Evolutionary conservation across 2,888 invertebrate genomes (phyloP).

Genomic region (Pandemis corylana): DNA sequence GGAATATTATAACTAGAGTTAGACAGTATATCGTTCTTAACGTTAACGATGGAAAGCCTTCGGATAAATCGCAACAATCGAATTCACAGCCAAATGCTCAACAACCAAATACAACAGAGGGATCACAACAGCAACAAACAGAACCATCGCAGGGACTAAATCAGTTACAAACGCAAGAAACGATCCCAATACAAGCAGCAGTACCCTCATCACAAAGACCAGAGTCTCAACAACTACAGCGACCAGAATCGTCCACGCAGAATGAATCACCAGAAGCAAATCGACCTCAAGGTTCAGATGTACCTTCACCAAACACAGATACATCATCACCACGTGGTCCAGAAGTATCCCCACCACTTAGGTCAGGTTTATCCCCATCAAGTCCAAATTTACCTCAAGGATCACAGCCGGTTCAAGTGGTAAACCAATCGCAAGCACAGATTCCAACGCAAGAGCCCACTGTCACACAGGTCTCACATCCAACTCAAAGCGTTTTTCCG

Average conservation of each 20-base stretch:
- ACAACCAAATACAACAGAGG: not conserved
- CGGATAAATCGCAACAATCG: not conserved
- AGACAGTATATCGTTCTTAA: constrained; percentile 1
- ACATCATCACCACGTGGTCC: not conserved
- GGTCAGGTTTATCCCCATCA: not conserved
- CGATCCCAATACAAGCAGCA: not conserved
- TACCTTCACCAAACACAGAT: too few species aligned
- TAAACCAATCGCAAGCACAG: not conserved
- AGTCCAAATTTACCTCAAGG: not conserved
- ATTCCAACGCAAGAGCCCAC: not conserved
- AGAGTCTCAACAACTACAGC: not conserved
- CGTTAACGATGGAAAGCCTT: not conserved
- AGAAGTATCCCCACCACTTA: not conserved
- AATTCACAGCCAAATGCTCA: not conserved
- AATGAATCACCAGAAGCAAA: not conserved
- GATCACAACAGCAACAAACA: constrained; percentile 1
- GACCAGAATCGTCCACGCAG: not conserved
- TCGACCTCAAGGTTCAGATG: too few species aligned
- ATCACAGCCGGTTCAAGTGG: not conserved
- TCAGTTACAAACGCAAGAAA: not conserved
- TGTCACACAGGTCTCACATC: too few species aligned
- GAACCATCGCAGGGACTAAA: not conserved
- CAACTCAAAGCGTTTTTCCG: not conserved
- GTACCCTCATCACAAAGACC: not conserved
- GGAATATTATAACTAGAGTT: not conserved